Evolutionary conservation across 2,888 invertebrate genomes (phyloP).

Genomic region (Latrodectus elegans): DNA sequence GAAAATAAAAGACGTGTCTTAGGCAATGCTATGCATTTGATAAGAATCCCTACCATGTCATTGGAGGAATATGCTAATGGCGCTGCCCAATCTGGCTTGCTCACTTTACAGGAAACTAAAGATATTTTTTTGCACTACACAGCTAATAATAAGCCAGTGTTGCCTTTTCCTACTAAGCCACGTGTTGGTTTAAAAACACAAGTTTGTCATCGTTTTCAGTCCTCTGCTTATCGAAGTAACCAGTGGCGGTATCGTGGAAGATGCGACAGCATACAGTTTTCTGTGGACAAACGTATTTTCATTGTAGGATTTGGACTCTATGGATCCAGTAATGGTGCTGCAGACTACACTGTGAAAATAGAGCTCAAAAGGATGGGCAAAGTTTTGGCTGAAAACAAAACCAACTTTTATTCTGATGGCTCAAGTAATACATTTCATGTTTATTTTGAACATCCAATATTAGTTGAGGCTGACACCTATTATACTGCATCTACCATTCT

Average conservation of each 20-base stretch:
- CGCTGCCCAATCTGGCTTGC: constrained; percentile 92
- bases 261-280: constrained; percentile 97
- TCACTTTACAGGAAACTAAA: constrained; percentile 93
- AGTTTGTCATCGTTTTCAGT: constrained; percentile 96
- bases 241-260: constrained; percentile 98
- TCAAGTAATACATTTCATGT: constrained; percentile 96
- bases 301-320: constrained; percentile 96
- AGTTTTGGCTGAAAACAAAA: constrained; percentile 91
- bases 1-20: constrained; percentile 79
- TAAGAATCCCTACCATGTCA: constrained; percentile 95
- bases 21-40: constrained; percentile 85
- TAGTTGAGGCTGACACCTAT: constrained; percentile 91
- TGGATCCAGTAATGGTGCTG: constrained; percentile 95
- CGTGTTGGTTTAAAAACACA: constrained; percentile 92
- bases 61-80: constrained; percentile 95
- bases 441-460: constrained; percentile 84
- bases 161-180: constrained; percentile 88
- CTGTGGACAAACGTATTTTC: constrained; percentile 95
- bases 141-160: constrained; percentile 84
- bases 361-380: constrained; percentile 91
- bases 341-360: constrained; percentile 95
- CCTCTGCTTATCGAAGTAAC: constrained; percentile 95
- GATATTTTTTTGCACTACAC: constrained; percentile 96
- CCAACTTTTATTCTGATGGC: constrained; percentile 96
- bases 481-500: constrained; percentile 97